phyloP scores from a whole-genome alignment of 2,113 vertebrate genomes.

The Prionailurus viverrinus region DNA sequence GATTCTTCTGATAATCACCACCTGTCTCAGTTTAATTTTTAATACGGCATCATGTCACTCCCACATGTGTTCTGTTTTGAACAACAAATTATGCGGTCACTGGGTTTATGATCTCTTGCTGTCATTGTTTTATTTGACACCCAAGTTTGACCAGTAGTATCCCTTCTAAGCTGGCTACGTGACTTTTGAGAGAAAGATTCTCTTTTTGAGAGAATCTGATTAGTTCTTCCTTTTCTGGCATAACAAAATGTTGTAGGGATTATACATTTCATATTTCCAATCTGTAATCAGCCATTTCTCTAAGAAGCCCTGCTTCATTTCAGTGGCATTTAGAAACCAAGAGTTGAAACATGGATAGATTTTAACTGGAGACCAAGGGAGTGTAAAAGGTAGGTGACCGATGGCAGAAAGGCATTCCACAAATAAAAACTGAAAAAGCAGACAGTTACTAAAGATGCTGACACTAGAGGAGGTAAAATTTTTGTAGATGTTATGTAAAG shows the following conservation, averaged over 20 bases:
- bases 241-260: background rate
- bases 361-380: background rate
- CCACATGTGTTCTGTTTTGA: background rate
- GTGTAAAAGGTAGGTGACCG: background rate
- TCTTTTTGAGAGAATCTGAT: background rate
- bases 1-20: background rate
- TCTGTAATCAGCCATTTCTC: background rate
- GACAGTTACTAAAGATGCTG: background rate
- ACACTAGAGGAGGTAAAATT: background rate
- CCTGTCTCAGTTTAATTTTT: background rate
- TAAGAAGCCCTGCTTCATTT: background rate
- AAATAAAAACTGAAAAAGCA: background rate
- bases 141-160: background rate
- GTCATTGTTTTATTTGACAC: constrained; percentile 1
- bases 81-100: background rate
- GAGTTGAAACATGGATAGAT: background rate
- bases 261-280: background rate
- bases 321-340: background rate
- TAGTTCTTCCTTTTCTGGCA: background rate
- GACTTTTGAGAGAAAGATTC: background rate
- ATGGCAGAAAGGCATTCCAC: background rate
- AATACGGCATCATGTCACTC: background rate
- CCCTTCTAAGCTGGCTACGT: background rate
- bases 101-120: background rate
- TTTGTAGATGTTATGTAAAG: background rate